These are phyloP conservation scores for Coturnix japonica DNA, from an alignment of 2,113 vertebrate species.

Conservation along the genomic window DNA sequence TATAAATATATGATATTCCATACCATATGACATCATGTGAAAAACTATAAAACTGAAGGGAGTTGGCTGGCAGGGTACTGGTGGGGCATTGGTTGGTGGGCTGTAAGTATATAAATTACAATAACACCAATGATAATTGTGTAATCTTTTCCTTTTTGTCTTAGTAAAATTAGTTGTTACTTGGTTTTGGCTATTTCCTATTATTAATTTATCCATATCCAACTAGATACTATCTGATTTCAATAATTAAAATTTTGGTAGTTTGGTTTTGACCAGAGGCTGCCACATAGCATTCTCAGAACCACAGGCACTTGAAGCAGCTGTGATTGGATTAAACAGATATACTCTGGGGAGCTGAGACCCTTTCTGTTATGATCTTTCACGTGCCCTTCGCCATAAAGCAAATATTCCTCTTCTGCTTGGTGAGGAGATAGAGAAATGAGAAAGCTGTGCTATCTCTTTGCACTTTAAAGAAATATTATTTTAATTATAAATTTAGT, in stretches of 20 bases:
- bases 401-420: background rate
- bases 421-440: background rate
- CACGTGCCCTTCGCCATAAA: fast-evolving
- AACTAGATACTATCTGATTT: background rate
- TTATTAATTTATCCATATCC: background rate
- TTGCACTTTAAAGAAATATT: background rate
- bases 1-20: no score
- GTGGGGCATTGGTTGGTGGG: no score
- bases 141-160: no score
- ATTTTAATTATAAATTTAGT: background rate
- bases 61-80: no score
- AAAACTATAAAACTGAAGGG: no score
- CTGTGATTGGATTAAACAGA: fast-evolving
- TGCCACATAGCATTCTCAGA: background rate
- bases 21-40: no score
- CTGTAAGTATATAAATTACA: no score
- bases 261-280: background rate
- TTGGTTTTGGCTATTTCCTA: background rate
- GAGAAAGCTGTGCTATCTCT: background rate
- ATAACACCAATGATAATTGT: no score
- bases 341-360: background rate
- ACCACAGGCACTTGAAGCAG: background rate
- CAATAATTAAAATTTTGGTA: background rate
- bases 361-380: fast-evolving
- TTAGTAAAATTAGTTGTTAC: background rate